phyloP scores from a whole-genome alignment of 2,797 vertebrate genomes.

The Cuculus canorus region DNA sequence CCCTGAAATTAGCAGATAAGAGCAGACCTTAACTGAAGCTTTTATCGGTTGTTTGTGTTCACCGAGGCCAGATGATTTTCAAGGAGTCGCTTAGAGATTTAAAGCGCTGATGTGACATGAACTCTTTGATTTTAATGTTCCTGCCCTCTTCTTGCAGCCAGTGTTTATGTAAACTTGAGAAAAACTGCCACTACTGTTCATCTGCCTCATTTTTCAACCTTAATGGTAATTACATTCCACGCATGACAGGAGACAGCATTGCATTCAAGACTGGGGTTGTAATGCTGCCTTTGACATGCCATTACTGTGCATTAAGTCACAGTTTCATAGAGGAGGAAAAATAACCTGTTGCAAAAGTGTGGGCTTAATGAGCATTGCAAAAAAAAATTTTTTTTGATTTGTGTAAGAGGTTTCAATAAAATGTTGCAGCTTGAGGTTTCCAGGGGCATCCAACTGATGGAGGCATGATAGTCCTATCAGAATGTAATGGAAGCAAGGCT shows the following conservation, averaged over 20 bases:
- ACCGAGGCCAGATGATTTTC: constrained; percentile 77
- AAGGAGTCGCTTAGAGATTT: constrained; percentile 79
- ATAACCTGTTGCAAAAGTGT: neutral
- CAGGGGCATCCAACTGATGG: neutral
- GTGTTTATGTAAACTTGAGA: constrained; percentile 82
- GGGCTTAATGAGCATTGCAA: neutral
- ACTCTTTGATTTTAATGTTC: constrained; percentile 78
- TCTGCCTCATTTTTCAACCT: constrained; percentile 80
- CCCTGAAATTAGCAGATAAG: constrained; percentile 75
- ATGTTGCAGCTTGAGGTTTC: neutral
- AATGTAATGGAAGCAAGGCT: neutral
- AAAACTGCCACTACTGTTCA: constrained; percentile 81
- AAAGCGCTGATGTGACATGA: constrained; percentile 77
- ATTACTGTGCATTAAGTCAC: constrained; percentile 52
- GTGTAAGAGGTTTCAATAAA: neutral
- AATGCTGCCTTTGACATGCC: constrained; percentile 39
- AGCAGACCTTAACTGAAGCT: constrained; percentile 68
- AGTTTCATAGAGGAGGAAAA: neutral
- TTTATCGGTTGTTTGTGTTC: constrained; percentile 81
- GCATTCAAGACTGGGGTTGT: constrained; percentile 18
- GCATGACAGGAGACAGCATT: constrained; percentile 72
- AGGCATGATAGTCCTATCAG: neutral
- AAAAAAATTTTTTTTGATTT: neutral
- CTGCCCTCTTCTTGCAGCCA: constrained; percentile 70
- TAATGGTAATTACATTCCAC: constrained; percentile 81